Percentiles rank a stretch among this genome's conserved stretches.
Conservation (phyloP, 2,888 invertebrate genomes). For the Argyra leucocephala region DNA sequence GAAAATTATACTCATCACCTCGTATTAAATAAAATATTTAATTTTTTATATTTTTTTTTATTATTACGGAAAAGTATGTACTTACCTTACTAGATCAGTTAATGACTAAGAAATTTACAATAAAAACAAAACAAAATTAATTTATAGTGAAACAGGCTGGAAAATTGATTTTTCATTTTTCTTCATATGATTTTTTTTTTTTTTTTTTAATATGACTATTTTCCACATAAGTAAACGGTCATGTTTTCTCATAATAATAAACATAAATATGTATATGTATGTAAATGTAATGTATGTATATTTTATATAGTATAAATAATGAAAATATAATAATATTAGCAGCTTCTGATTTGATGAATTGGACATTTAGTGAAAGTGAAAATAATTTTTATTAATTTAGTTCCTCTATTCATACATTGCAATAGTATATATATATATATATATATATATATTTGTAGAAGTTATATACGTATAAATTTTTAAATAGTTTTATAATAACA, state of each 20-base stretch:
- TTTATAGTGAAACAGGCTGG: conserved; percentile 4
- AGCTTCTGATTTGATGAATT: neutral
- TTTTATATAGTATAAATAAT: neutral
- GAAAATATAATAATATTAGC: neutral
- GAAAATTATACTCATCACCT: too few species aligned
- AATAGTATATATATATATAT: too few species aligned
- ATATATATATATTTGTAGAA: too few species aligned
- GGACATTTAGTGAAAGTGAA: conserved; percentile 1
- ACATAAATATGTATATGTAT: neutral
- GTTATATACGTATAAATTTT: too few species aligned
- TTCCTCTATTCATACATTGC: too few species aligned
- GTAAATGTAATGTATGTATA: too few species aligned
- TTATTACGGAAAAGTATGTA: too few species aligned
- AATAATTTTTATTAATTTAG: neutral
- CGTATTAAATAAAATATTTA: too few species aligned
- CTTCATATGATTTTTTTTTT: neutral
- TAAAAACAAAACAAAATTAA: neutral
- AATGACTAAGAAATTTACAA: too few species aligned
- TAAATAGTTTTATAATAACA: too few species aligned
- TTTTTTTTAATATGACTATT: neutral
- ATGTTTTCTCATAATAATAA: neutral
- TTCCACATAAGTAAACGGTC: neutral
- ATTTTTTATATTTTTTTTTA: too few species aligned
- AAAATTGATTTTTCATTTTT: neutral
- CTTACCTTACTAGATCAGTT: too few species aligned